Conservation (phyloP, 2,888 invertebrate species). For the Cremastinae sp. region DNA sequence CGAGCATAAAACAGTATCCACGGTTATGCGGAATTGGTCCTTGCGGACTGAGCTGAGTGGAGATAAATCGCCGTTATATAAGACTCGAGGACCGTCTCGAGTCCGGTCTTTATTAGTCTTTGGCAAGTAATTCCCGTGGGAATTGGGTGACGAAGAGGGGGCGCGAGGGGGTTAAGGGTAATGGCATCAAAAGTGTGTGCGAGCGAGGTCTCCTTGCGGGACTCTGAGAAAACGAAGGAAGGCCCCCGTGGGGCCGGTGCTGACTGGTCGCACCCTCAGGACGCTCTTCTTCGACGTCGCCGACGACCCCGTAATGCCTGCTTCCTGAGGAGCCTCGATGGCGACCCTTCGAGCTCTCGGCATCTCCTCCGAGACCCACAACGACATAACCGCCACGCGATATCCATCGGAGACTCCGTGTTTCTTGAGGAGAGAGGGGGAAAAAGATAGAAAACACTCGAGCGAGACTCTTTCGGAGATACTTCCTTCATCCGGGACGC, state of each 20-base stretch:
- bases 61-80: slow-evolving; percentile 50
- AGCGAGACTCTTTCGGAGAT: slow-evolving; percentile 24
- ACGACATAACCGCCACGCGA: slow-evolving; percentile 63
- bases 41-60: background rate
- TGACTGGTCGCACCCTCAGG: slow-evolving; percentile 74
- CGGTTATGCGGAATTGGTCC: background rate
- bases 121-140: slow-evolving; percentile 78
- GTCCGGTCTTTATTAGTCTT: slow-evolving; percentile 74
- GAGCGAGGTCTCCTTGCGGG: slow-evolving; percentile 68
- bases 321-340: slow-evolving; percentile 47
- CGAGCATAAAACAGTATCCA: background rate
- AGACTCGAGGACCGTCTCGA: slow-evolving; percentile 57
- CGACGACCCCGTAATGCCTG: slow-evolving; percentile 41
- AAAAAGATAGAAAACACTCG: slow-evolving; percentile 43
- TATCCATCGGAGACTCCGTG: slow-evolving; percentile 60
- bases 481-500: slow-evolving; percentile 2
- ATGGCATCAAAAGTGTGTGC: slow-evolving; percentile 42
- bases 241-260: slow-evolving; percentile 75
- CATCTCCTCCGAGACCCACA: slow-evolving; percentile 66
- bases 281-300: slow-evolving; percentile 62
- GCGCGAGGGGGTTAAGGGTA: slow-evolving; percentile 41
- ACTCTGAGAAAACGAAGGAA: slow-evolving; percentile 70
- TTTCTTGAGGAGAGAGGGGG: slow-evolving; percentile 36
- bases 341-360: slow-evolving; percentile 52
- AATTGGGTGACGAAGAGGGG: slow-evolving; percentile 70